These are phyloP conservation scores for Kryphioiulus occultus DNA, from an alignment of 2,888 invertebrate genomes.

Conservation along the genomic window DNA sequence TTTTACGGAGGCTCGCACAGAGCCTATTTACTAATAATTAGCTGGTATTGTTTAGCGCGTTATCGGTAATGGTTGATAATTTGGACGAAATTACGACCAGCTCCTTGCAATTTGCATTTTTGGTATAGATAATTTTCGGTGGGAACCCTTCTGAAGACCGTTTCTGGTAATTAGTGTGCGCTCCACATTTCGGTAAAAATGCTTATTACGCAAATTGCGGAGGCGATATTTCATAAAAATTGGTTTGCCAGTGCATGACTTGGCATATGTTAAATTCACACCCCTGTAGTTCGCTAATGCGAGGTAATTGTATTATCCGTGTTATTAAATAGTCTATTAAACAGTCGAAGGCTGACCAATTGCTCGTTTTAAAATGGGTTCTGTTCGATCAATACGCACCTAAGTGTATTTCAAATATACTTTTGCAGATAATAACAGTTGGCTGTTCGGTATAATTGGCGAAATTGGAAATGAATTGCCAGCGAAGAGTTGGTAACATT, in stretches of 20 bases:
- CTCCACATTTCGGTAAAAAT: neutral
- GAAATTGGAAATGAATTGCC: neutral
- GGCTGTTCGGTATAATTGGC: conserved; percentile 5
- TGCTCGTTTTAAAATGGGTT: neutral
- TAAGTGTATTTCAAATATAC: neutral
- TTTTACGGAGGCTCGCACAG: neutral
- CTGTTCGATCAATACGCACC: neutral
- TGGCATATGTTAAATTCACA: neutral
- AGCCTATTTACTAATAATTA: conserved; percentile 11
- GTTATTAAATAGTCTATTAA: neutral
- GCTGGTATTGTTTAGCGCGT: conserved; percentile 20
- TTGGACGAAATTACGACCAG: neutral
- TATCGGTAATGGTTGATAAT: conserved; percentile 13
- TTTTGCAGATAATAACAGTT: neutral
- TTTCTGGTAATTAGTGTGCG: neutral
- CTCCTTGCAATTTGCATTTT: neutral
- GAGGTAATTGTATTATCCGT: conserved; percentile 5
- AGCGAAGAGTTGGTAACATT: neutral
- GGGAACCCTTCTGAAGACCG: neutral
- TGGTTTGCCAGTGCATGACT: neutral
- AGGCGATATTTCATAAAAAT: neutral
- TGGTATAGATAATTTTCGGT: neutral
- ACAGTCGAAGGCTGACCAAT: neutral
- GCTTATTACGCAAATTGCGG: neutral
- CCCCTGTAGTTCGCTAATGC: neutral